Conservation (phyloP, 2,888 invertebrate genomes). For the Aleiodes testaceus region DNA sequence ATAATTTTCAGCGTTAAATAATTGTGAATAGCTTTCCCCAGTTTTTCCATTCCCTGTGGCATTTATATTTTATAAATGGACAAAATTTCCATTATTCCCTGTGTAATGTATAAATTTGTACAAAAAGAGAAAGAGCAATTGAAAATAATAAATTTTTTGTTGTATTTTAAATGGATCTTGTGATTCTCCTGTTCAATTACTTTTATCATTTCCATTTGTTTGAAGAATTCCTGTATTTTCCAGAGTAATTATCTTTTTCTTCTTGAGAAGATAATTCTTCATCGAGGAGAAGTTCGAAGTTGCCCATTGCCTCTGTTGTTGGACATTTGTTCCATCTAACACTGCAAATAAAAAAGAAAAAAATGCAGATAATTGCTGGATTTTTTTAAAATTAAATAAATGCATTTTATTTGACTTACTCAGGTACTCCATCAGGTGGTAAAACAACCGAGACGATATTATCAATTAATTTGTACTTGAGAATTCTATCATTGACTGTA, state of each 20-base stretch:
- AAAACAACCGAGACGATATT: slow-evolving; percentile 93
- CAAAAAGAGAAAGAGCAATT: slow-evolving; percentile 49
- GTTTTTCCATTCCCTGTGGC: slow-evolving; percentile 49
- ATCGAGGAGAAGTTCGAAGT: slow-evolving; percentile 88
- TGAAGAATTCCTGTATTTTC: slow-evolving; percentile 60
- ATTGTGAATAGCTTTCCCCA: background rate
- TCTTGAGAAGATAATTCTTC: slow-evolving; percentile 85
- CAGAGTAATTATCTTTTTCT: slow-evolving; percentile 72
- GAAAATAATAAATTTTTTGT: slow-evolving; percentile 23
- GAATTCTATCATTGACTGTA: slow-evolving; percentile 93
- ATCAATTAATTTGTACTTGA: slow-evolving; percentile 95
- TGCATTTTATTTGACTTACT: too few relatives aligned
- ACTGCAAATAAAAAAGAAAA: slow-evolving; percentile 66
- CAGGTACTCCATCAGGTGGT: slow-evolving; percentile 91
- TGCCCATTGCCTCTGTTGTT: slow-evolving; percentile 82
- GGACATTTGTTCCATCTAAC: slow-evolving; percentile 92
- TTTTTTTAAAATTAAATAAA: slow-evolving; percentile 9
- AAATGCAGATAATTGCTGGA: background rate
- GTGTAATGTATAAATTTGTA: slow-evolving; percentile 68
- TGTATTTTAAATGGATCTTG: slow-evolving; percentile 13
- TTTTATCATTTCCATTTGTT: slow-evolving; percentile 65
- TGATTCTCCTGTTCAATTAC: background rate
- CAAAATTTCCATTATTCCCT: slow-evolving; percentile 31
- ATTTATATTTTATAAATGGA: slow-evolving; percentile 52
- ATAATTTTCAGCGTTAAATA: background rate